Base-by-base conservation (phyloP, 2,797 vertebrate species). In the Danio jaintianensis region DNA sequence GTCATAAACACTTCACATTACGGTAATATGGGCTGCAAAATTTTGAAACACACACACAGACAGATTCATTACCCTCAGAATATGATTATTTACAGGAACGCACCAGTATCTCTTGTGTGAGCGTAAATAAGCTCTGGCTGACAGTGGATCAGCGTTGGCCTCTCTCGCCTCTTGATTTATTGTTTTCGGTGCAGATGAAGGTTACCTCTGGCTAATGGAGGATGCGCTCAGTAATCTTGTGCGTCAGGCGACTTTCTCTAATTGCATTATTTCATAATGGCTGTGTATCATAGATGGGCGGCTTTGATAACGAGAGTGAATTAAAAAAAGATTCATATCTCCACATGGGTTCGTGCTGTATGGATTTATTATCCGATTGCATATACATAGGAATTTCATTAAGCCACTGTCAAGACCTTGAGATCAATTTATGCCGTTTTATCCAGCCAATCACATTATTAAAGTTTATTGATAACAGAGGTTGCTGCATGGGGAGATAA, bases 241-340 rank as follows among this genome's bases (percentile, higher is more conserved):
- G 50, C 22, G 20, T 69, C 66, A 80, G 8, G 53, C 80, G 77
- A 73, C 43, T 64, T n/a, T 59, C 79, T 85, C 36, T 74, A 79
- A 86, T 82, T 72, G 64, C 69, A 66, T 81, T 77, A 71, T 77
- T 78, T 75, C 13, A 38, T 78, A 82, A 82, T 67, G 61, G 55
- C 62, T 66, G 45, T 38, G 40, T 79, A 69, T 45, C 47, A 4
- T 50, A 74, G 55, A 84, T 67, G 16, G 29, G 58, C 11, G 69
- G 10, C n/a, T 20, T 36, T 42, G 47, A 38, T 7, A 47, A 61
- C 15, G 29, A 40, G 53, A 72, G 56, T 67, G 59, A 40, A 84
- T 87, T 81, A 73, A 75, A 81, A 58, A 59, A 42, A 55, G 74
- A 77, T 45, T 82, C 53, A 78, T 68, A 71, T 58, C 45, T 76